Percentiles rank a stretch among this genome's conserved stretches.
These are phyloP conservation scores for Atlantisia rogersi DNA, from an alignment of 2,113 vertebrate species.

Conservation along the genomic window DNA sequence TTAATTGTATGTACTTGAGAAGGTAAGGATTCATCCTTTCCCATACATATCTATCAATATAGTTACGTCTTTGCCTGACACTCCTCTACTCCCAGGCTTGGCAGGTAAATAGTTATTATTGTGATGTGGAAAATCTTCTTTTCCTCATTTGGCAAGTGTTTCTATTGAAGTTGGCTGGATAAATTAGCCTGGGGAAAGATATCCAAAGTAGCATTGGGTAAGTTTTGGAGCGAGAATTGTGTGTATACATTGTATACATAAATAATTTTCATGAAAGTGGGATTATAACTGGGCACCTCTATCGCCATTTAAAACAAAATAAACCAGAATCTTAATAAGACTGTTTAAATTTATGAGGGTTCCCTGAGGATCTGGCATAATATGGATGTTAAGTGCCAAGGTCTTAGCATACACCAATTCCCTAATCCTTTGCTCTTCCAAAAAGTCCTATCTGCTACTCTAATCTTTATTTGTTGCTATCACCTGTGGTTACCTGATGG, in stretches of 20 bases:
- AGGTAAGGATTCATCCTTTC: conserved; percentile 8
- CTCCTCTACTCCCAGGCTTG: conserved; percentile 41
- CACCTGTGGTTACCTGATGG: background rate
- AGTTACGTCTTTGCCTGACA: conserved; percentile 7
- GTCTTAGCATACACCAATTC: background rate
- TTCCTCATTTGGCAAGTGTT: conserved; percentile 24
- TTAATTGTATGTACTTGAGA: conserved; percentile 26
- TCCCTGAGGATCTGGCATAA: background rate
- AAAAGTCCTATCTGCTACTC: background rate
- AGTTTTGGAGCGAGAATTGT: background rate
- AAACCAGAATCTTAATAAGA: background rate
- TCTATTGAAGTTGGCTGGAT: background rate
- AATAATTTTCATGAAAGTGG: background rate
- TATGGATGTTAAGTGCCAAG: background rate
- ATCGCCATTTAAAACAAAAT: background rate
- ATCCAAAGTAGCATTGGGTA: background rate
- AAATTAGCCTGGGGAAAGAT: background rate
- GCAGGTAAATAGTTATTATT: conserved; percentile 13
- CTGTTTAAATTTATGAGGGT: background rate
- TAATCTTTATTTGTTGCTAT: background rate
- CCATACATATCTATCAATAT: conserved; percentile 20
- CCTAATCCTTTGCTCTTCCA: background rate
- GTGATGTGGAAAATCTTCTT: conserved; percentile 31
- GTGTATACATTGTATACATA: background rate
- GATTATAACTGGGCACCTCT: background rate